phyloP scores from a whole-genome alignment of 2,797 vertebrate genomes.

The Harpagifer antarcticus region DNA sequence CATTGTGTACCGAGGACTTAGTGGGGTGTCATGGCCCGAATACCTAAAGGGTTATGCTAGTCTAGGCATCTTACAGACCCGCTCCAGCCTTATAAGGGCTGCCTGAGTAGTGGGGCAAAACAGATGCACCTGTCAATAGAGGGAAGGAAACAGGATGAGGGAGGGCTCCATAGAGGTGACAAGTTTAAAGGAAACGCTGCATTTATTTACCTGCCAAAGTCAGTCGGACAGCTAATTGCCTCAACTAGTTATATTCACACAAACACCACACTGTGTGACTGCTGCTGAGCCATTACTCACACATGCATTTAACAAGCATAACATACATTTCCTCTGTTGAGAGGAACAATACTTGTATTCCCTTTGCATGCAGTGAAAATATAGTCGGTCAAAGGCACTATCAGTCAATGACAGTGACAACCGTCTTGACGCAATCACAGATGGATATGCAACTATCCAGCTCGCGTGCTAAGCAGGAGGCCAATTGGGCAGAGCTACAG shows the following conservation, averaged over 20 bases:
- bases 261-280: slow-evolving; percentile 38
- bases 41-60: slow-evolving; percentile 80
- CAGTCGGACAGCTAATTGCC: slow-evolving; percentile 58
- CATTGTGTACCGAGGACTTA: slow-evolving; percentile 78
- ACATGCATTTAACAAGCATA: slow-evolving; percentile 35
- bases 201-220: slow-evolving; percentile 76
- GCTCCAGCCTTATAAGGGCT: slow-evolving; percentile 81
- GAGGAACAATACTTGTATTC: slow-evolving; percentile 27
- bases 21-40: slow-evolving; percentile 79
- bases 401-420: slow-evolving; percentile 45
- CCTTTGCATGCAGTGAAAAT: slow-evolving; percentile 42
- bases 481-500: slow-evolving; percentile 75
- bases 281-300: slow-evolving; percentile 31
- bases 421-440: slow-evolving; percentile 68
- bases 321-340: slow-evolving; percentile 32
- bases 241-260: slow-evolving; percentile 24
- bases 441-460: slow-evolving; percentile 66
- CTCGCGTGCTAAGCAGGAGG: slow-evolving; percentile 71
- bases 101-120: slow-evolving; percentile 61
- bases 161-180: slow-evolving; percentile 46
- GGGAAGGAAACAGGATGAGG: slow-evolving; percentile 75
- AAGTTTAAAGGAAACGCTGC: slow-evolving; percentile 71
- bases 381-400: slow-evolving; percentile 25
- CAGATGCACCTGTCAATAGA: slow-evolving; percentile 87
- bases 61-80: slow-evolving; percentile 79